phyloP scores from a whole-genome alignment of 2,888 invertebrate genomes.

The Ornithoptera alexandrae region DNA sequence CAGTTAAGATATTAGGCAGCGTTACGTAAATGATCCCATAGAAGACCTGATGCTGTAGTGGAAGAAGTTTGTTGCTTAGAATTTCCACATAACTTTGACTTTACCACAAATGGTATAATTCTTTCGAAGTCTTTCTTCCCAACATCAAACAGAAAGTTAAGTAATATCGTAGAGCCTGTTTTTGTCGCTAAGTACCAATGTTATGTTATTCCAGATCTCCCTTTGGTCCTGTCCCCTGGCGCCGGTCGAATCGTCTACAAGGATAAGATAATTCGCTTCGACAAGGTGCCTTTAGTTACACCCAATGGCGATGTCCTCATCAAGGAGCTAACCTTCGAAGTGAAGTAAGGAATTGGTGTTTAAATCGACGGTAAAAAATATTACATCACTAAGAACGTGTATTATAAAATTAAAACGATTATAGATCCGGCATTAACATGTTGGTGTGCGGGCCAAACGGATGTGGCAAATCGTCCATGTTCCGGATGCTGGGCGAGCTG shows the following conservation, averaged over 20 bases:
- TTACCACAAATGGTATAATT: too few species aligned
- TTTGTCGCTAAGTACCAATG: background rate
- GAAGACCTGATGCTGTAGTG: too few species aligned
- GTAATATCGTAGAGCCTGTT: background rate
- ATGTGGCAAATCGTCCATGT: constrained; percentile 98
- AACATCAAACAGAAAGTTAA: too few species aligned
- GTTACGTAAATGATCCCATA: too few species aligned
- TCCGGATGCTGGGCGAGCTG: constrained; percentile 96
- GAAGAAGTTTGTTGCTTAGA: too few species aligned
- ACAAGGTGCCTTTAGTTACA: constrained; percentile 95
- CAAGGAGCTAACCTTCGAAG: constrained; percentile 93
- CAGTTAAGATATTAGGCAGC: too few species aligned
- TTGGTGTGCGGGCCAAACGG: constrained; percentile 99
- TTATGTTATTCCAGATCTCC: constrained; percentile 39
- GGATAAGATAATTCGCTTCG: constrained; percentile 95
- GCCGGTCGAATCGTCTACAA: constrained; percentile 89
- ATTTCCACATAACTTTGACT: too few species aligned
- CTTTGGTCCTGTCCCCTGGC: constrained; percentile 81
- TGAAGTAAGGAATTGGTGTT: constrained; percentile 67
- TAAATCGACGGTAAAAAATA: background rate
- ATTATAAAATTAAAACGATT: background rate
- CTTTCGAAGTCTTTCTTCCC: too few species aligned
- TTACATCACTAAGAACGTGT: too few species aligned
- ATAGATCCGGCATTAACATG: constrained; percentile 95
- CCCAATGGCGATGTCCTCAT: constrained; percentile 98